Evolutionary conservation across 1,140 invertebrate genomes (phyloP), one percentile per base, ranked within the genome.

Genomic region (Planococcus citri): DNA sequence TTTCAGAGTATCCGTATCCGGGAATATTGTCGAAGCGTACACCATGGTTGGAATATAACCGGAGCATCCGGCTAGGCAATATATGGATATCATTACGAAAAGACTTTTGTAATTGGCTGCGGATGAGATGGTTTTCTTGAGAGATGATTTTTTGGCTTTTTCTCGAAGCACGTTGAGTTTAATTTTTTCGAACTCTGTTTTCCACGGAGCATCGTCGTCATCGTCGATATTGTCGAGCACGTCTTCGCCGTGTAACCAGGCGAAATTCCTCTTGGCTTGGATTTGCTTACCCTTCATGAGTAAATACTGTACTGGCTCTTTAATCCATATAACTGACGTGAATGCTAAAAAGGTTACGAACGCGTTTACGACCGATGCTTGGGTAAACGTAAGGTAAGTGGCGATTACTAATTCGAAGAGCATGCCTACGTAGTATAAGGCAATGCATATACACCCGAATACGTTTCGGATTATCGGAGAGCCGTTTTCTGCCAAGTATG

Each of bases 401-500:
- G 92, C 93, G 27, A 91, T 80, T 0, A 80, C 76, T 76, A 92
- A 95, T 0, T 88, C 82, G 29, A 87, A 83, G 0, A 94, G 76
- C 72, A 93, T 85, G 4, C 94, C 94, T 17, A 89, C 72, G 9
- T 85, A 84, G 37, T 88, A 84, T 75, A 89, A 89, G 8, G 92
- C 78, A 76, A 94, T 90, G 72, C 93, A 84, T 69, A 90, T 86
- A 0, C 91, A 90, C 8, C 91, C 91, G 0, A 74, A 68, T 10
- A 73, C 71, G 10, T 73, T 73, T 20, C 74, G 69, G 4, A 70
- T 78, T 6, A 68, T 27, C 8, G 71, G 25, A 3, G 70, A 61
- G 22, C 71, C 86, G 37, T 92, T 91, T 80, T 94, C 91, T 33
- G 89, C 90, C 70, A 90, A 84, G 77, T 94, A 95, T 82, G 93